Percentiles rank a stretch among this genome's conserved stretches.
Conservation (phyloP, 2,888 invertebrate genomes). For the Orthosia incerta region DNA sequence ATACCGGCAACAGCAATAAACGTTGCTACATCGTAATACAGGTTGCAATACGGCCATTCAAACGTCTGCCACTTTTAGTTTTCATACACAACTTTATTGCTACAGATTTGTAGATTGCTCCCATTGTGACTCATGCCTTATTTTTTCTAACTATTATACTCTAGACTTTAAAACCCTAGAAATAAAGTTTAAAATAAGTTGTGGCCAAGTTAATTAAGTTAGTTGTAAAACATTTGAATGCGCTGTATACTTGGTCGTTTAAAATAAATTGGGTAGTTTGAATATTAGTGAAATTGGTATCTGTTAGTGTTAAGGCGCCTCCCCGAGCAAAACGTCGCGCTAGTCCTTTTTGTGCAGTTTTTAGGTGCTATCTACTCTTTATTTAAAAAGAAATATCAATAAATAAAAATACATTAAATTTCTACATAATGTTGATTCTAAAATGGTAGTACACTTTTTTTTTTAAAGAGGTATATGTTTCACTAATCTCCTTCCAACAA, state of each 20-base stretch:
- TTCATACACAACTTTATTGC: slow-evolving; percentile 59
- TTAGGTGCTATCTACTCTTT: too few relatives aligned
- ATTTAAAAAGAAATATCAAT: too few relatives aligned
- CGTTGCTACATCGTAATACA: slow-evolving; percentile 58
- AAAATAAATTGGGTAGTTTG: slow-evolving; percentile 25
- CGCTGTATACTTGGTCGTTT: slow-evolving; percentile 31
- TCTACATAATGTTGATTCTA: too few relatives aligned
- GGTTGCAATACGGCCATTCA: slow-evolving; percentile 53
- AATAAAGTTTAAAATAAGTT: slow-evolving; percentile 41
- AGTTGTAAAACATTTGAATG: slow-evolving; percentile 50
- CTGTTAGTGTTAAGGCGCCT: slow-evolving; percentile 26
- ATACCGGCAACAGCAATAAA: slow-evolving; percentile 61
- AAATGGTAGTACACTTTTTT: too few relatives aligned
- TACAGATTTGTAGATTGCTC: slow-evolving; percentile 46
- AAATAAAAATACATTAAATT: too few relatives aligned
- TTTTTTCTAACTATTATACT: slow-evolving; percentile 14
- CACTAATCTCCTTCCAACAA: too few relatives aligned
- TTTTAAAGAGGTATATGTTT: too few relatives aligned
- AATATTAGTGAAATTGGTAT: slow-evolving; percentile 47
- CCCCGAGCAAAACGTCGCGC: too few relatives aligned
- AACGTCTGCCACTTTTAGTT: slow-evolving; percentile 54
- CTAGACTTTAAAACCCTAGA: slow-evolving; percentile 11
- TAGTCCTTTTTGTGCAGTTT: too few relatives aligned
- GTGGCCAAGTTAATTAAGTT: slow-evolving; percentile 26
- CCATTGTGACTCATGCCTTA: slow-evolving; percentile 58